phyloP scores from a whole-genome alignment of 2,888 invertebrate genomes.

The Allygus modestus region DNA sequence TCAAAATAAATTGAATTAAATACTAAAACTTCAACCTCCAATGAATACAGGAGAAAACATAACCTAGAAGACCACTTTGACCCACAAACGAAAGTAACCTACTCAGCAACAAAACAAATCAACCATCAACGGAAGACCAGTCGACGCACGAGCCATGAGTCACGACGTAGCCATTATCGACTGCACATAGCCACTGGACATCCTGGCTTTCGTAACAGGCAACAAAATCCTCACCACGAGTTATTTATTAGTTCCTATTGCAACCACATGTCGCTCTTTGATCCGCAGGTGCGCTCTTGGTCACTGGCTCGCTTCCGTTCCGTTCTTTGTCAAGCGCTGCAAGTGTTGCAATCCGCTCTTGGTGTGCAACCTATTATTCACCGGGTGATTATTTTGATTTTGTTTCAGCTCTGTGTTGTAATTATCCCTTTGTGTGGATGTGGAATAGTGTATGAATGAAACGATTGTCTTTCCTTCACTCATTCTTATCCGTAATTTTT shows the following conservation, averaged over 20 bases:
- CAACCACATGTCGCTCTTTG: constrained; percentile 33
- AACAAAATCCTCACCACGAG: neutral
- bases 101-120: neutral
- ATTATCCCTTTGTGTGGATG: too few species aligned
- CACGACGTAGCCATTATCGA: neutral
- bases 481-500: too few species aligned
- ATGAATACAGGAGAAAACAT: too few species aligned
- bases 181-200: constrained; percentile 26
- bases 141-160: neutral
- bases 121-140: neutral
- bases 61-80: too few species aligned
- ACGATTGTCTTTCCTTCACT: too few species aligned
- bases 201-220: constrained; percentile 4
- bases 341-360: constrained; percentile 4
- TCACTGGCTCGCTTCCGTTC: constrained; percentile 16
- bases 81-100: neutral
- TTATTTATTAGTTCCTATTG: constrained; percentile 37
- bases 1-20: too few species aligned
- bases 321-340: constrained; percentile 2
- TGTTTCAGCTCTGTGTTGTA: neutral
- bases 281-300: neutral
- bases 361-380: neutral
- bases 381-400: neutral
- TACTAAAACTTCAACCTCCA: too few species aligned
- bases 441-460: too few species aligned